A percentile compares a stretch with the other conserved stretches of the same genome.
phyloP scores from a whole-genome alignment of 1,140 invertebrate species.

The Drosophila melanica region DNA sequence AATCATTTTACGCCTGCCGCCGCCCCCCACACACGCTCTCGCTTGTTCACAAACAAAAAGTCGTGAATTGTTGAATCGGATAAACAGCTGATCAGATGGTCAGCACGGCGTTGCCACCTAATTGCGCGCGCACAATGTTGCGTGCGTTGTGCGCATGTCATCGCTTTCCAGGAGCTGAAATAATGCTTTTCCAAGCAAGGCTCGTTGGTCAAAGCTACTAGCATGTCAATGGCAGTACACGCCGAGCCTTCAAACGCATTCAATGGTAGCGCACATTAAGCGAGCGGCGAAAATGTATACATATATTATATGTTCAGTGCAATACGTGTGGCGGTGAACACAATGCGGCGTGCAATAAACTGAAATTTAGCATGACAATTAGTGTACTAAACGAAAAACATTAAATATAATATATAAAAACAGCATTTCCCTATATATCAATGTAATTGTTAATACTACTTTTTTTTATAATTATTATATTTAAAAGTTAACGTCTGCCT shows the following conservation, averaged over 20 bases:
- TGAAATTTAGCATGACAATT: neutral
- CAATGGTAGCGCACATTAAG: slow-evolving; percentile 39
- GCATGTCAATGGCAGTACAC: slow-evolving; percentile 58
- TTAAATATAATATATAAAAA: neutral
- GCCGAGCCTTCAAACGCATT: slow-evolving; percentile 70
- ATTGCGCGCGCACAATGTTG: slow-evolving; percentile 19
- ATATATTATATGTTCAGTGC: slow-evolving; percentile 6
- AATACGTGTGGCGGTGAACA: neutral
- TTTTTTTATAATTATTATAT: slow-evolving; percentile 4
- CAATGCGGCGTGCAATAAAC: neutral
- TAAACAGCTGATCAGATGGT: slow-evolving; percentile 53
- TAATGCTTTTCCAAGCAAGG: slow-evolving; percentile 51
- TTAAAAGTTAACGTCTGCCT: slow-evolving; percentile 36
- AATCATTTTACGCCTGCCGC: slow-evolving; percentile 10
- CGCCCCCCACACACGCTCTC: neutral
- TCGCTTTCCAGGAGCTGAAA: slow-evolving; percentile 50
- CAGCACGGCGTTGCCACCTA: slow-evolving; percentile 60
- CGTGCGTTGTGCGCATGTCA: slow-evolving; percentile 56
- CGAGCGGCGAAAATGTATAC: slow-evolving; percentile 15
- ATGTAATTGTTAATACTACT: neutral
- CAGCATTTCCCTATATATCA: neutral
- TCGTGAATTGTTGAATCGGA: slow-evolving; percentile 50
- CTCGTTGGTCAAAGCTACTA: slow-evolving; percentile 38
- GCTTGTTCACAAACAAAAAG: slow-evolving; percentile 12
- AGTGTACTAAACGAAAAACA: neutral